Percentiles rank a stretch among this genome's conserved stretches.
phyloP scores from a whole-genome alignment of 2,797 vertebrate species.

The Neoniphon sammara region DNA sequence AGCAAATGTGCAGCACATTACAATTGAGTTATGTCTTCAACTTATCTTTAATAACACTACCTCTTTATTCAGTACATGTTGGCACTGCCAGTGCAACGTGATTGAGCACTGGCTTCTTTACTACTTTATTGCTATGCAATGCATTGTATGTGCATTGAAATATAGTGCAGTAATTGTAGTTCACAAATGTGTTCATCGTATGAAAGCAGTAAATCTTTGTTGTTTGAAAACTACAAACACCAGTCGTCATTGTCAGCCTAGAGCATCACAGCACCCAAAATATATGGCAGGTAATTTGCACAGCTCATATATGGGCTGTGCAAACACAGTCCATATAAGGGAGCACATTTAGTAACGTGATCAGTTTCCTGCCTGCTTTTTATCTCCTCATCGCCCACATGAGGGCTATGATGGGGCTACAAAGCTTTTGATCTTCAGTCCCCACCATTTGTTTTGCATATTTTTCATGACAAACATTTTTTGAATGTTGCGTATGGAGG shows the following conservation, averaged over 20 bases:
- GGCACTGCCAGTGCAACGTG: not conserved
- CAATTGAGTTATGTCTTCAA: too few relatives aligned
- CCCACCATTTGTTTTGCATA: conserved; percentile 48
- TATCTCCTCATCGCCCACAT: conserved; percentile 49
- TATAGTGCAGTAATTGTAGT: too few relatives aligned
- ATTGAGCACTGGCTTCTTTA: too few relatives aligned
- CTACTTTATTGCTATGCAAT: too few relatives aligned
- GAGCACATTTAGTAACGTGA: conserved; percentile 18
- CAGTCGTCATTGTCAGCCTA: too few relatives aligned
- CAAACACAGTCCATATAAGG: conserved; percentile 4
- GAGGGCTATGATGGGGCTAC: conserved; percentile 2
- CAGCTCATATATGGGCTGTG: not conserved
- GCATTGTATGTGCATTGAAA: too few relatives aligned
- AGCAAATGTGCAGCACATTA: not conserved
- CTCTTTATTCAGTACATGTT: not conserved
- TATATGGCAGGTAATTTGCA: conserved; percentile 9
- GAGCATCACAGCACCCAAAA: not conserved
- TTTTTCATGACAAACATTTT: conserved; percentile 41
- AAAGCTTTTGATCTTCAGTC: conserved; percentile 23
- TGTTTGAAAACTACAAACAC: too few relatives aligned
- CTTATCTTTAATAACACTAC: not conserved
- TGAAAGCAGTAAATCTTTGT: too few relatives aligned
- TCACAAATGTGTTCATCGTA: too few relatives aligned
- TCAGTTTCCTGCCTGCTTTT: conserved; percentile 45
- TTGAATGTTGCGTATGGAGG: conserved; percentile 27